Percentiles rank a stretch among this genome's conserved stretches.
These are phyloP conservation scores for Semnornis frantzii DNA, from an alignment of 2,113 vertebrate genomes.

Conservation along the genomic window DNA sequence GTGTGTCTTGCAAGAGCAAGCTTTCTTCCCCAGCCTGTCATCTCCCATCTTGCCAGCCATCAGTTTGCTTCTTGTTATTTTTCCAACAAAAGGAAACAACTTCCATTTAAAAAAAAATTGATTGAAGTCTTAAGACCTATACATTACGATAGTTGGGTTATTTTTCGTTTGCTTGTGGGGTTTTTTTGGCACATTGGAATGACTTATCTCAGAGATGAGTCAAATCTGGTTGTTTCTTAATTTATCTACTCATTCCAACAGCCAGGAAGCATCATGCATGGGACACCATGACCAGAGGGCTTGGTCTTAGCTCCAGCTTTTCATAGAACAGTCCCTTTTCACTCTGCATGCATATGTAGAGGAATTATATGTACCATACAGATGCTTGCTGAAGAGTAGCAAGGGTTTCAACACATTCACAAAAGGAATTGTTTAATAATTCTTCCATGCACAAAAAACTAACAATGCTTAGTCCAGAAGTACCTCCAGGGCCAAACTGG, in stretches of 20 bases:
- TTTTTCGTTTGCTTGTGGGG: background rate
- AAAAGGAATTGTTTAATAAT: background rate
- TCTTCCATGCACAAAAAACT: background rate
- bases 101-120: no score
- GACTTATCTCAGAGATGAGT: background rate
- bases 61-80: background rate
- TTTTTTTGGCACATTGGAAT: background rate
- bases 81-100: background rate
- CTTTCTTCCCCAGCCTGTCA: background rate
- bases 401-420: background rate
- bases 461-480: background rate
- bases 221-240: background rate
- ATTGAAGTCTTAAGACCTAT: background rate
- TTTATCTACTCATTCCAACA: background rate
- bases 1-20: background rate
- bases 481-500: background rate
- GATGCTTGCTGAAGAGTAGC: background rate
- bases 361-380: background rate
- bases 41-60: background rate
- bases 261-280: rapidly evolving
- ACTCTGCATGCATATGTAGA: background rate
- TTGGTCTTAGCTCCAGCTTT: background rate
- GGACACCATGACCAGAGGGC: rapidly evolving
- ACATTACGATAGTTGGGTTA: background rate
- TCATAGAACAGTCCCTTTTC: rapidly evolving